Percentiles rank a stretch among this genome's conserved stretches.
These are phyloP conservation scores for Castor canadensis DNA, from an alignment of 2,113 vertebrate species.

Conservation along the genomic window DNA sequence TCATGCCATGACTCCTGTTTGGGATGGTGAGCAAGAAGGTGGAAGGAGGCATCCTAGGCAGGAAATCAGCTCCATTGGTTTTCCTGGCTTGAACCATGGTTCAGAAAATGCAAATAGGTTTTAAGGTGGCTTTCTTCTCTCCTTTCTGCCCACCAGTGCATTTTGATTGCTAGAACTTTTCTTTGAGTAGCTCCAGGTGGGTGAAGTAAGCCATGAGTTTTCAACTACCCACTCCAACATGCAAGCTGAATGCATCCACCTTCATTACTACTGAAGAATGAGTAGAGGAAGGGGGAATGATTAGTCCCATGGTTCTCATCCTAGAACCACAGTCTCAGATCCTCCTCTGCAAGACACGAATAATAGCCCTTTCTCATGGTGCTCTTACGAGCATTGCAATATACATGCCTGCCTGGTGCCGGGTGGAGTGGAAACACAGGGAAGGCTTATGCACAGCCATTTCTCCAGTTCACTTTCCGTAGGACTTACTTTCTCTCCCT, in stretches of 20 bases:
- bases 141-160: background rate
- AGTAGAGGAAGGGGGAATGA: background rate
- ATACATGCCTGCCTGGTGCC: background rate
- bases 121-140: background rate
- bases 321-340: background rate
- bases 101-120: background rate
- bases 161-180: background rate
- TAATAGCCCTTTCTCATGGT: background rate
- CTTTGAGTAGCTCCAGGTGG: background rate
- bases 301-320: fast-evolving
- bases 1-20: background rate
- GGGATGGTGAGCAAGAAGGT: background rate
- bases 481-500: background rate
- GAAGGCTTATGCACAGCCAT: fast-evolving
- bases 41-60: background rate
- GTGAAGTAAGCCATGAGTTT: background rate
- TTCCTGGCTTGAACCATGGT: background rate
- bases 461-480: background rate
- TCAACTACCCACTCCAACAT: background rate
- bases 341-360: background rate
- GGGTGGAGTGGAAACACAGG: fast-evolving
- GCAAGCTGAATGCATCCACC: background rate
- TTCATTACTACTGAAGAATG: too few relatives aligned
- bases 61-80: background rate
- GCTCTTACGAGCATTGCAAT: background rate